Evolutionary conservation across 2,113 vertebrate species (phyloP).

Genomic region (Verasper variegatus): DNA sequence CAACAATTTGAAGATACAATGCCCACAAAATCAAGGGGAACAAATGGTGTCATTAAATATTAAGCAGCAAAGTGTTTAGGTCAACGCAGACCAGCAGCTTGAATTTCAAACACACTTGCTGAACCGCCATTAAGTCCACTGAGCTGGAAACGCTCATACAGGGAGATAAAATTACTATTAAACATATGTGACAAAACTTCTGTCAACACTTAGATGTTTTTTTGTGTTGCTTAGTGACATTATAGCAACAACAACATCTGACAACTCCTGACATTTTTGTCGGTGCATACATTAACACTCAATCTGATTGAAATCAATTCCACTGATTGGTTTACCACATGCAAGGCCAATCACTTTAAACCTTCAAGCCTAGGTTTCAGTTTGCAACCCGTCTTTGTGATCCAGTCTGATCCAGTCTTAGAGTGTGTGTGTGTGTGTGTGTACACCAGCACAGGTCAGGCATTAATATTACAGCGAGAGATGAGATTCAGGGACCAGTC

Average conservation of each 20-base stretch:
- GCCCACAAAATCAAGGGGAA: constrained; percentile 41
- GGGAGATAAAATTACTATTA: too few relatives aligned
- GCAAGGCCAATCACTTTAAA: constrained; percentile 13
- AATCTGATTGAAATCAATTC: constrained; percentile 11
- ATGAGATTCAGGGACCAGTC: constrained; percentile 19
- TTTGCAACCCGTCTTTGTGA: too few relatives aligned
- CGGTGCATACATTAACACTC: background rate
- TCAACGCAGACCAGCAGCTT: constrained; percentile 38
- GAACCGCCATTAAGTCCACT: constrained; percentile 1
- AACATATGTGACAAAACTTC: too few relatives aligned
- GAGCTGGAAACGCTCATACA: background rate
- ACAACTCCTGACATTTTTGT: too few relatives aligned
- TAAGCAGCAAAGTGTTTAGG: constrained; percentile 30
- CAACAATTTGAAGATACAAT: constrained; percentile 40
- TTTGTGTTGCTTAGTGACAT: too few relatives aligned
- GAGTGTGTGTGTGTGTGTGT: background rate
- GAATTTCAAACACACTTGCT: constrained; percentile 32
- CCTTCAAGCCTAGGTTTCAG: constrained; percentile 7
- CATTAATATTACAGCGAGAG: constrained; percentile 64
- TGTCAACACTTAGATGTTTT: too few relatives aligned
- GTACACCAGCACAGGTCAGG: constrained; percentile 30
- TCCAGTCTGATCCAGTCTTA: constrained; percentile 18
- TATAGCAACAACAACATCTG: too few relatives aligned
- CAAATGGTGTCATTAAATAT: constrained; percentile 76
- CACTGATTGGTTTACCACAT: background rate